These are phyloP conservation scores for Archips crataeganus DNA, from an alignment of 2,888 invertebrate genomes.

Conservation along the genomic window DNA sequence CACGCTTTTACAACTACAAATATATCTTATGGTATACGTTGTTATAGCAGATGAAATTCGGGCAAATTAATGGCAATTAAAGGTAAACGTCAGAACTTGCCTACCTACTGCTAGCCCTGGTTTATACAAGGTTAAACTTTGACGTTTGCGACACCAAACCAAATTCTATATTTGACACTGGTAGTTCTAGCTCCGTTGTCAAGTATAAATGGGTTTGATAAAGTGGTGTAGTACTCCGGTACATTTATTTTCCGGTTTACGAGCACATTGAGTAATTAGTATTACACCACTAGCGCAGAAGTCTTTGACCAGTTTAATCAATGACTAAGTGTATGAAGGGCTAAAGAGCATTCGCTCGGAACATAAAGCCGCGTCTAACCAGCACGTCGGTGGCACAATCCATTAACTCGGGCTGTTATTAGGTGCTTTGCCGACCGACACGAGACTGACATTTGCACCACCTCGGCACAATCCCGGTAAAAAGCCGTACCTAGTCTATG, in stretches of 20 bases:
- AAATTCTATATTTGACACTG: too few relatives aligned
- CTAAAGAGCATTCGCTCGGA: conserved; percentile 38
- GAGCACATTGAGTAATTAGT: conserved; percentile 25
- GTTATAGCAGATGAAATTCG: too few relatives aligned
- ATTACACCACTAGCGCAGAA: conserved; percentile 11
- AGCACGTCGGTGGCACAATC: conserved; percentile 62
- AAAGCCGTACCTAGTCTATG: conserved; percentile 45
- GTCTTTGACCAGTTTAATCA: conserved; percentile 40
- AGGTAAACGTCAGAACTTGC: too few relatives aligned
- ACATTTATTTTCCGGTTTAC: background rate
- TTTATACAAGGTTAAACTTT: too few relatives aligned
- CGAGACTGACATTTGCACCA: conserved; percentile 63
- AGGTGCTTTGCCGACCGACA: conserved; percentile 55
- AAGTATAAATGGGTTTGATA: background rate
- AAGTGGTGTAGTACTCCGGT: background rate
- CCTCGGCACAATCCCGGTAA: conserved; percentile 56
- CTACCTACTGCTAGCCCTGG: too few relatives aligned
- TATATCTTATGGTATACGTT: too few relatives aligned
- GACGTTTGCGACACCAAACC: too few relatives aligned
- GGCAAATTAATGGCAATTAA: too few relatives aligned
- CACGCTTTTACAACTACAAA: too few relatives aligned
- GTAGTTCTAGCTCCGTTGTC: background rate
- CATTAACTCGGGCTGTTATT: conserved; percentile 67
- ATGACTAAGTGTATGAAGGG: conserved; percentile 38
- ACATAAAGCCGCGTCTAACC: conserved; percentile 42